A percentile compares a stretch with the other conserved stretches of the same genome.
Conservation (phyloP, 2,797 vertebrate genomes). For the Rhinogobio ventralis region DNA sequence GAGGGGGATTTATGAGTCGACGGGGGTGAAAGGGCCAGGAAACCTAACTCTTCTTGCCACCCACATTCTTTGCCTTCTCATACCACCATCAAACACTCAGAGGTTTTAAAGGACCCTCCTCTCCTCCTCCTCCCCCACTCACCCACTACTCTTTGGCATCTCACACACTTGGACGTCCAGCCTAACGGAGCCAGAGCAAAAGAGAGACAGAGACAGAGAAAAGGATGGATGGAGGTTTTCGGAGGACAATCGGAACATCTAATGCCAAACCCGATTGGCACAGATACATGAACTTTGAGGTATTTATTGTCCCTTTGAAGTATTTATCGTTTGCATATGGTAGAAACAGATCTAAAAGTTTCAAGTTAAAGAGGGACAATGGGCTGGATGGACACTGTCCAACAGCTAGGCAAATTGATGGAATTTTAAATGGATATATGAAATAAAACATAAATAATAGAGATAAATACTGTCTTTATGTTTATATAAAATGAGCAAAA, state of each 20-base stretch:
- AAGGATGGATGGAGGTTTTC: slow-evolving; percentile 46
- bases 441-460: neutral
- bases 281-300: slow-evolving; percentile 39
- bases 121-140: slow-evolving; percentile 46
- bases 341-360: slow-evolving; percentile 20
- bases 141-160: slow-evolving; percentile 49
- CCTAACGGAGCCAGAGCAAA: slow-evolving; percentile 19
- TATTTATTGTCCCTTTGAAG: slow-evolving; percentile 53
- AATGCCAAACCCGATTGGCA: slow-evolving; percentile 49
- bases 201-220: slow-evolving; percentile 38
- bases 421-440: neutral
- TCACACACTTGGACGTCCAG: slow-evolving; percentile 49
- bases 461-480: neutral
- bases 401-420: neutral
- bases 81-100: slow-evolving; percentile 50
- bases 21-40: slow-evolving; percentile 29
- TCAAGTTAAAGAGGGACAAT: slow-evolving; percentile 18
- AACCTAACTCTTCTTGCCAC: slow-evolving; percentile 48
- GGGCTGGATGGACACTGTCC: slow-evolving; percentile 15
- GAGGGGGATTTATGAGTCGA: slow-evolving; percentile 43
- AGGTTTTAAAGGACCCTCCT: slow-evolving; percentile 52
- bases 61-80: slow-evolving; percentile 49
- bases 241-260: slow-evolving; percentile 38
- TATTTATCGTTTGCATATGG: slow-evolving; percentile 48
- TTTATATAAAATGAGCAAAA: neutral